Conservation (phyloP, 2,797 vertebrate genomes). For the Vireo griseus region DNA sequence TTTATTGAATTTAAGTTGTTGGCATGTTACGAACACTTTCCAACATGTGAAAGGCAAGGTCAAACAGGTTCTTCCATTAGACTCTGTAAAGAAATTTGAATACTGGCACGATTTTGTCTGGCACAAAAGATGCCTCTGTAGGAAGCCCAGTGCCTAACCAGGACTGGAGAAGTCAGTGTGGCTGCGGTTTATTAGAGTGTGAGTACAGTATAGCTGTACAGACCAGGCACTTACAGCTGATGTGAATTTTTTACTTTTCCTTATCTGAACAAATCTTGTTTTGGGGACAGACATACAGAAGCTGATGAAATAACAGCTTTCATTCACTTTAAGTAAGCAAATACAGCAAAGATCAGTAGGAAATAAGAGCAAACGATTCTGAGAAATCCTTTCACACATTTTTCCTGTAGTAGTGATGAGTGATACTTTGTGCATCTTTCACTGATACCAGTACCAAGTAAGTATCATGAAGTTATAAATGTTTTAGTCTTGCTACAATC, state of each 20-base stretch:
- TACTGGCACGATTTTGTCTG: neutral
- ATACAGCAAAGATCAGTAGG: neutral
- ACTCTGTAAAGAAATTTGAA: neutral
- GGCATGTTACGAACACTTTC: neutral
- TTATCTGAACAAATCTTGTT: neutral
- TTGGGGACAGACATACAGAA: neutral
- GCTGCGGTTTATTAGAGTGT: neutral
- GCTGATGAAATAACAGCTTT: neutral
- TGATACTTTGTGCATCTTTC: neutral
- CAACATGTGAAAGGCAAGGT: neutral
- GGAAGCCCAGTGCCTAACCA: neutral
- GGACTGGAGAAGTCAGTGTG: neutral
- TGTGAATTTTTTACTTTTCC: neutral
- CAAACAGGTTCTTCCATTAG: neutral
- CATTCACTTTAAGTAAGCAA: neutral
- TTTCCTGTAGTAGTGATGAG: neutral
- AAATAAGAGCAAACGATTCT: neutral
- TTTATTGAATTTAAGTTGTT: neutral
- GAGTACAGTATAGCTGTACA: accelerated
- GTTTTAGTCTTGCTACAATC: neutral
- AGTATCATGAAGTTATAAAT: neutral
- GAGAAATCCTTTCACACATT: neutral
- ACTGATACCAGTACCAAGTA: neutral
- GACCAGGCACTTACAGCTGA: neutral
- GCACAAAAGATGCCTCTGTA: neutral